Conservation (phyloP, 2,113 vertebrate genomes). For the Scytalopus superciliaris region DNA sequence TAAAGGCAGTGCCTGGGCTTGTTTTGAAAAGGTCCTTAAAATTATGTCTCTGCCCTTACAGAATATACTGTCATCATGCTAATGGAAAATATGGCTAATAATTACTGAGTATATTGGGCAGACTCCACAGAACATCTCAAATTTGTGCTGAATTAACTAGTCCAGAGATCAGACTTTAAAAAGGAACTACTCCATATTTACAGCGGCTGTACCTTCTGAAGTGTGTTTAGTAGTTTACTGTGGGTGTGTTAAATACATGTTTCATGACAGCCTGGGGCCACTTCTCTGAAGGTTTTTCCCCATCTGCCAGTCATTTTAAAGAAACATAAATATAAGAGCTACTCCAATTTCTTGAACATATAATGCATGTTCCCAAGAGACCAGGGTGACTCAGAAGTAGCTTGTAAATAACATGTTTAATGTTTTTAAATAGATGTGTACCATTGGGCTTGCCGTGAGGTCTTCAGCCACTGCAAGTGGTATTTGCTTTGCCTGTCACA, state of each 20-base stretch:
- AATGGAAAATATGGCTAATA: not conserved
- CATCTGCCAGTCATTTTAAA: slow-evolving; percentile 60
- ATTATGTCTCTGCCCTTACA: not conserved
- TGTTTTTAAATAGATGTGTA: slow-evolving; percentile 18
- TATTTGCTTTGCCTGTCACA: not conserved
- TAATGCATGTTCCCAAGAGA: not conserved
- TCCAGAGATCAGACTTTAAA: not conserved
- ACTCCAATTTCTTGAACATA: slow-evolving; percentile 53
- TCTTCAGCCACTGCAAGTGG: not conserved
- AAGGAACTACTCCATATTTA: not conserved
- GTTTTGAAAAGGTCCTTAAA: not conserved
- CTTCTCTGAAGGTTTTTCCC: slow-evolving; percentile 58
- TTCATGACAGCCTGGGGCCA: slow-evolving; percentile 52
- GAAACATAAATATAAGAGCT: slow-evolving; percentile 55
- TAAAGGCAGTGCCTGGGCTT: not conserved
- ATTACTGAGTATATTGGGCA: not conserved
- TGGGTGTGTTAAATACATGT: slow-evolving; percentile 54
- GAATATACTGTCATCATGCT: not conserved
- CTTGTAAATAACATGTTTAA: slow-evolving; percentile 56
- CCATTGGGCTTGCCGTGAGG: not conserved
- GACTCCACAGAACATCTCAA: not conserved
- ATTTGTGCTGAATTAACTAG: slow-evolving; percentile 25
- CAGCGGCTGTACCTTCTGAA: not conserved
- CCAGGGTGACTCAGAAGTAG: slow-evolving; percentile 30
- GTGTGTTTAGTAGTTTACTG: slow-evolving; percentile 22